Evolutionary conservation across 2,888 invertebrate genomes (phyloP).

Genomic region (Philereme transversata): DNA sequence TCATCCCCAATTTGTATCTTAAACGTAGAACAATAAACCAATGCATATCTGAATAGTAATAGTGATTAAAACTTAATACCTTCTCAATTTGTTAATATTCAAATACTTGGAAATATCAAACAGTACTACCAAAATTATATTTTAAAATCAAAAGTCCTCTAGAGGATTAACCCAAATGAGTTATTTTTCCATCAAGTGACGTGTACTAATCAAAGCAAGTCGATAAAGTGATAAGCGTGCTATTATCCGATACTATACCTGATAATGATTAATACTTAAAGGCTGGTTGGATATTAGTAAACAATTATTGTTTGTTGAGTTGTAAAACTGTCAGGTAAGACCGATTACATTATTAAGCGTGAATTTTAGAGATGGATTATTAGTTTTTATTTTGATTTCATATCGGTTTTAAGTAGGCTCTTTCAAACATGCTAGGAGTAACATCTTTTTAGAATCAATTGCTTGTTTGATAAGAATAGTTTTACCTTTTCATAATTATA

Average conservation of each 20-base stretch:
- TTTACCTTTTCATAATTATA: too few species aligned
- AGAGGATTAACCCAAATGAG: background rate
- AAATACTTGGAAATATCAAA: background rate
- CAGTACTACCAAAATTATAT: too few species aligned
- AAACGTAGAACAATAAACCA: conserved; percentile 12
- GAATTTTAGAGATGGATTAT: conserved; percentile 1
- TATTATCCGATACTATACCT: conserved; percentile 33
- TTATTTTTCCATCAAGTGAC: conserved; percentile 29
- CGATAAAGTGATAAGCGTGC: conserved; percentile 50
- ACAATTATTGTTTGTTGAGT: conserved; percentile 44
- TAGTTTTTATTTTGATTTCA: too few species aligned
- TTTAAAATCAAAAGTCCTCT: too few species aligned
- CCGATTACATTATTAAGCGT: conserved; percentile 13
- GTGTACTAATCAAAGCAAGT: conserved; percentile 62
- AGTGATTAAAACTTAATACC: conserved; percentile 22
- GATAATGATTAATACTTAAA: conserved; percentile 40
- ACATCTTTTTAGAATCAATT: too few species aligned
- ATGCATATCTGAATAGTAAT: conserved; percentile 22
- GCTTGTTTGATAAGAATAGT: too few species aligned
- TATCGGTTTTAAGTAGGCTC: too few species aligned
- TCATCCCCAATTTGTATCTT: too few species aligned
- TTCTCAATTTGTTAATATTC: background rate
- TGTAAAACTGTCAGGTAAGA: conserved; percentile 53
- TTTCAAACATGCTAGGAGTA: too few species aligned
- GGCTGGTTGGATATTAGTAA: conserved; percentile 34